Base-by-base conservation (phyloP, 1,140 invertebrate genomes). In the Drosophila sp. region DNA sequence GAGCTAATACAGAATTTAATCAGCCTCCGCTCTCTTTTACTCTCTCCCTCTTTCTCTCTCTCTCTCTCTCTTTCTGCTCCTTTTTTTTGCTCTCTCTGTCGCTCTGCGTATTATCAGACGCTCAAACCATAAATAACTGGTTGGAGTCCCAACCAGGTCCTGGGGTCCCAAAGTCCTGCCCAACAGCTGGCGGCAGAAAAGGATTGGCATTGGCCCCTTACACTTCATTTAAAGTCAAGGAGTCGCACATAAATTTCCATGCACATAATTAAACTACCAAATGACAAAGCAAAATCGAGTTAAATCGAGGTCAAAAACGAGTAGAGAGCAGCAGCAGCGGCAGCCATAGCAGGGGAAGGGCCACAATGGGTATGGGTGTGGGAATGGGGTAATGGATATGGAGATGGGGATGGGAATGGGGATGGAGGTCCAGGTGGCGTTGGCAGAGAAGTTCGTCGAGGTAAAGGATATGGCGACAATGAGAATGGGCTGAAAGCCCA, bases 171-270 rank as follows among this genome's bases (percentile, higher is more conserved):
- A 30, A 70, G 56, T 79, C 29, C 33, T 66, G 44, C 25, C 56
- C 79, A 87, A 82, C 83, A 86, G 82, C 82, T 82, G 82, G 79
- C 83, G 79, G 79, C 79, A 63, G 3, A 58, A 84, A 84, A 84
- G 79, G 81, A 84, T 84, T 83, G 80, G 41, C 73, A 79, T 66
- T 79, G 79, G 58, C 70, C 76, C 44, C 83, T 87, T 87, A 87
- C 83, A 87, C 77, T 89, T 89, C 84, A 89, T 89, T 89, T 89
- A 89, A 89, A 89, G 80, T 89, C 73, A 87, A 89, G 84, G 70
- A 87, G 80, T 89, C 84, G 84, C 85, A 89, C 84, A 89, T 89
- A 89, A 89, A 89, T 89, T 89, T 80, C 77, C 80, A 89, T 89
- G 84, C 85, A 89, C 84, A 87, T 87, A 87, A 87, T 87, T 87